phyloP scores from a whole-genome alignment of 1,140 invertebrate genomes.

The Sweltsa coloradensis region DNA sequence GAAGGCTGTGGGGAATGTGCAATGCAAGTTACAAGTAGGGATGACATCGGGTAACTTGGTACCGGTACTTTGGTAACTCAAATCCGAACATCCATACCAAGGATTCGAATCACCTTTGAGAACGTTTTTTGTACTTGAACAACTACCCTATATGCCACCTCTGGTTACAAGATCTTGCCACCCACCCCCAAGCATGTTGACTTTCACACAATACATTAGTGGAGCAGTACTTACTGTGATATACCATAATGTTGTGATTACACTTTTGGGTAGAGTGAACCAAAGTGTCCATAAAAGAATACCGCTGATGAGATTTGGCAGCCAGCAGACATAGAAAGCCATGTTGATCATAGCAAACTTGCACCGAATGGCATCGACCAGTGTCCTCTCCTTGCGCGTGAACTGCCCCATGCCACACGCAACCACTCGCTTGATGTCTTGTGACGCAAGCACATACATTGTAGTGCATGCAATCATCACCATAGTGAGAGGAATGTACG shows the following conservation, averaged over 20 bases:
- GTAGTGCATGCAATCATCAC: constrained; percentile 67
- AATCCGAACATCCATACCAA: no score
- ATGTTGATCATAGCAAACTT: constrained; percentile 66
- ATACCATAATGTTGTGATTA: constrained; percentile 62
- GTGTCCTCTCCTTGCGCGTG: constrained; percentile 53
- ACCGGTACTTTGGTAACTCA: no score
- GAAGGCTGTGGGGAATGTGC: no score
- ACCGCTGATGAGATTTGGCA: constrained; percentile 66
- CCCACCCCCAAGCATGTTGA: no score
- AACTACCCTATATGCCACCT: no score
- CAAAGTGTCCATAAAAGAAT: constrained; percentile 62
- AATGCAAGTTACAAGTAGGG: no score
- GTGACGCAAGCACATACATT: constrained; percentile 50
- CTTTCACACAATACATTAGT: no score
- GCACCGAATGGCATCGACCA: constrained; percentile 48
- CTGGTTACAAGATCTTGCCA: no score
- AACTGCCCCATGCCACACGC: constrained; percentile 45
- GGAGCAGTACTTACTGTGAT: constrained; percentile 68
- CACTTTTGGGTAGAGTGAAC: constrained; percentile 51
- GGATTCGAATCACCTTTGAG: no score
- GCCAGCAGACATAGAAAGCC: constrained; percentile 70
- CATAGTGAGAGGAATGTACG: constrained; percentile 54
- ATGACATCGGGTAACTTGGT: no score
- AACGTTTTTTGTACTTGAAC: no score
- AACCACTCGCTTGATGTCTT: constrained; percentile 46